Evolutionary conservation across 2,797 vertebrate species (phyloP), one percentile per base, ranked within the genome.

Genomic region (Valencia hispanica): DNA sequence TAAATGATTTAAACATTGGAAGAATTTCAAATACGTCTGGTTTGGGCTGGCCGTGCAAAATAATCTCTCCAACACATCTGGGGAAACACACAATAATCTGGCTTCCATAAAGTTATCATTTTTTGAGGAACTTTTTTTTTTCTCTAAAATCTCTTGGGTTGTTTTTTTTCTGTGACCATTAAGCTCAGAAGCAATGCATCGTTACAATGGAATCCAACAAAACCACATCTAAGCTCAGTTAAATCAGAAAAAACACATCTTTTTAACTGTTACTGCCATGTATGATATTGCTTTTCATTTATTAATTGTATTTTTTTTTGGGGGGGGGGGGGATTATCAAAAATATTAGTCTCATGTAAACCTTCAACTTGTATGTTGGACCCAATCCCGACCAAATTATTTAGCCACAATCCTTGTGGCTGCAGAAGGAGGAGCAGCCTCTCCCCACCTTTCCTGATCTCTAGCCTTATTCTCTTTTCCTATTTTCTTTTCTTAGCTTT

Each of bases 101-200:
- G 57, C 32, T 59, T 59, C 57, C 30, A 59, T 32, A 4, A 32
- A 59, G 30, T 59, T 32, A 32, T 25, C 57, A 34, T 63, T 34
- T 43, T 63, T 63, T 63, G 59, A 36, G 32, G 59, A 10, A 48
- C 18, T 11, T 34, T 84, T 88, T 86, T 11, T 34, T 84, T 88
- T 86, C 83, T 77, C 43, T 53, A 57, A 57, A 39, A 72, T 77
- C 71, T 75, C 79, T 51, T 51, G n/a, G n/a, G n/a, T n/a, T n/a
- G 78, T 81, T 81, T 74, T 78, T 76, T 88, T 75, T 14, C 84
- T 77, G 74, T 70, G 75, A 79, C 72, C 74, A 84, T 63, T 69
- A 18, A 30, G 81, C 78, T 70, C 77, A 75, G 79, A 83, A 84
- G 47, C 55, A 27, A 74, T 81, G 39, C 50, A 53, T 66, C 72